Conservation (phyloP, 1,140 invertebrate genomes). For the Drosophila aff. region DNA sequence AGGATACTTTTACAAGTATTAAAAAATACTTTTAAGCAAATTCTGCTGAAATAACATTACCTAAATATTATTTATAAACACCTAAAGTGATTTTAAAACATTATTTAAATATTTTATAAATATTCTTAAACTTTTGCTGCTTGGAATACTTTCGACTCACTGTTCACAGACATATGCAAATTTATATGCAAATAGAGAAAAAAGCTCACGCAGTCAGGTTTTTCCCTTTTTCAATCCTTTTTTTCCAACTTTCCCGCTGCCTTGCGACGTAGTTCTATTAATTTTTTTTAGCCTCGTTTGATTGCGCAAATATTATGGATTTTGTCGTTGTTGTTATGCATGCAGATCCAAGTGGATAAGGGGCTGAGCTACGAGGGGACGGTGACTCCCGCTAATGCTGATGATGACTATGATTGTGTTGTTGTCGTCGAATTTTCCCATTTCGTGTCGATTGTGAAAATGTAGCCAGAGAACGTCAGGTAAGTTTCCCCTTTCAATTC, state of each 20-base stretch:
- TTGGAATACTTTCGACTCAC: conserved; percentile 3
- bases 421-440: conserved; percentile 13
- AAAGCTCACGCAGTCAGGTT: conserved; percentile 39
- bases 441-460: conserved; percentile 25
- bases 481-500: conserved; percentile 13
- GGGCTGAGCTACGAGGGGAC: neutral
- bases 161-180: conserved; percentile 52
- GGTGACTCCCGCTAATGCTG: conserved; percentile 22
- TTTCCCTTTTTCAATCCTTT: conserved; percentile 24
- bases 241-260: conserved; percentile 25
- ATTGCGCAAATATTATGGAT: conserved; percentile 60
- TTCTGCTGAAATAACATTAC: neutral
- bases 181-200: conserved; percentile 52
- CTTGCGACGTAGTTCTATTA: conserved; percentile 42
- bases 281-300: conserved; percentile 45
- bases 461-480: conserved; percentile 12
- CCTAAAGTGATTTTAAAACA: too few species aligned
- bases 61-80: neutral
- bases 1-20: neutral
- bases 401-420: conserved; percentile 48
- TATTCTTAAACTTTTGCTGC: too few species aligned
- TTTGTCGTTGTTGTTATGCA: conserved; percentile 52
- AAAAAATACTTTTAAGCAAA: neutral
- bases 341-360: conserved; percentile 37
- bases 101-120: neutral